Evolutionary conservation across 2,797 vertebrate species (phyloP).

Genomic region (Sebastolobus alascanus): DNA sequence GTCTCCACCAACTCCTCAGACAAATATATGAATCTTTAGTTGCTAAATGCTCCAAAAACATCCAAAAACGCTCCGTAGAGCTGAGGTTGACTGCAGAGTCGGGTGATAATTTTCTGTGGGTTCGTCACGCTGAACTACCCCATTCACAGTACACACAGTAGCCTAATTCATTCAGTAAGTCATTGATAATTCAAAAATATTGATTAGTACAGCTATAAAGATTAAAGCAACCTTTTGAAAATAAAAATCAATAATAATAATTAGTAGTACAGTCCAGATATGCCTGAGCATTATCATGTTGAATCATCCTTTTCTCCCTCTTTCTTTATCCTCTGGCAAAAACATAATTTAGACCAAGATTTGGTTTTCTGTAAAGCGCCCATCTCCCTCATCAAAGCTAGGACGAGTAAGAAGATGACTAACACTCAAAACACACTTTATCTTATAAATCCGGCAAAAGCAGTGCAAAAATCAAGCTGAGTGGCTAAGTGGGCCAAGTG

Average conservation of each 20-base stretch:
- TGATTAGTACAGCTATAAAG: background rate
- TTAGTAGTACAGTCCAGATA: background rate
- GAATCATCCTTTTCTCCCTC: background rate
- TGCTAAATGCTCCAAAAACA: conserved; percentile 3
- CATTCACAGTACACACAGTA: background rate
- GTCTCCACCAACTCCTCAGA: too few relatives aligned
- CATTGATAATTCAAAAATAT: background rate
- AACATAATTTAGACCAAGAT: background rate
- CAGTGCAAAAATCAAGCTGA: conserved; percentile 12
- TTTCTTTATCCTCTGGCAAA: background rate
- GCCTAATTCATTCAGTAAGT: background rate
- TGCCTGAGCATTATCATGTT: background rate
- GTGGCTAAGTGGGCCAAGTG: conserved; percentile 30
- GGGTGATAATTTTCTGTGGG: background rate
- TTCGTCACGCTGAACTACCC: too few relatives aligned
- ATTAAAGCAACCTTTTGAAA: background rate
- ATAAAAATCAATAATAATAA: background rate
- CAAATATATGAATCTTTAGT: background rate
- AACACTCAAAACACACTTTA: conserved; percentile 23
- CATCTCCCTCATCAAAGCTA: conserved; percentile 8
- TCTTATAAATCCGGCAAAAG: conserved; percentile 12
- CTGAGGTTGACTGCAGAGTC: background rate
- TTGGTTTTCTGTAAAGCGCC: conserved; percentile 1
- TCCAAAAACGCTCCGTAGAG: background rate
- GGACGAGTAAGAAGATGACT: conserved; percentile 3